Evolutionary conservation across 2,797 vertebrate species (phyloP), one percentile per base, ranked within the genome.

Genomic region (Orestias chungarensis): DNA sequence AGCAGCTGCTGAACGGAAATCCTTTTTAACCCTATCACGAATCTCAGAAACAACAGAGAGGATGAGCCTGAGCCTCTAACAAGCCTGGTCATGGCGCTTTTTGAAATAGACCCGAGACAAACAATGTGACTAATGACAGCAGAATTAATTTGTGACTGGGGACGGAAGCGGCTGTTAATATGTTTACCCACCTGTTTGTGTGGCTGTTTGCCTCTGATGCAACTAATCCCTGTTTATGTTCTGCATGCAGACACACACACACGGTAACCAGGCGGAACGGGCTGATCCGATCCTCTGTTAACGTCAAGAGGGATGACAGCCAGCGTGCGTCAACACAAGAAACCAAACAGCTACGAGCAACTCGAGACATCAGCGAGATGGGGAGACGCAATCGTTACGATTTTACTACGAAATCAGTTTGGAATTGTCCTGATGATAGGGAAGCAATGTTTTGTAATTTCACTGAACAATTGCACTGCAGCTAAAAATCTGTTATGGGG

Each of bases 41-140:
- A 92, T 91, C 91, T 84, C 82, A 86, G 68, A 85, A 89, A 78
- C 81, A 87, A 90, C 90, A 85, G 70, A 49, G 82, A 76, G 64
- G 84, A 71, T 31, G 12, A 1, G 65, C 88, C 89, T 84, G 80
- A 85, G 84, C 88, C 80, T 78, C 85, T 86, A 90, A 93, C 82
- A 70, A 89, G 86, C 77, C 87, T 20, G 17, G 67, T 64, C 88
- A 87, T 59, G 38, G 44, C 6, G 29, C 69, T 54, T 61, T 54
- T 83, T 86, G 88, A 93, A 89, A 93, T 91, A 92, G 85, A 72
- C 5, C 35, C 14, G 0, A 80, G 80, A 76, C 80, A 79, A 87
- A 88, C 85, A 88, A 88, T 89, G 86, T 25, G 44, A 87, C 59
- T 86, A 91, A 90, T 84, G 91, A 82, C 10, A 31, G 42, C 76